phyloP scores from a whole-genome alignment of 2,888 invertebrate species.

The Rhagonycha lutea region DNA sequence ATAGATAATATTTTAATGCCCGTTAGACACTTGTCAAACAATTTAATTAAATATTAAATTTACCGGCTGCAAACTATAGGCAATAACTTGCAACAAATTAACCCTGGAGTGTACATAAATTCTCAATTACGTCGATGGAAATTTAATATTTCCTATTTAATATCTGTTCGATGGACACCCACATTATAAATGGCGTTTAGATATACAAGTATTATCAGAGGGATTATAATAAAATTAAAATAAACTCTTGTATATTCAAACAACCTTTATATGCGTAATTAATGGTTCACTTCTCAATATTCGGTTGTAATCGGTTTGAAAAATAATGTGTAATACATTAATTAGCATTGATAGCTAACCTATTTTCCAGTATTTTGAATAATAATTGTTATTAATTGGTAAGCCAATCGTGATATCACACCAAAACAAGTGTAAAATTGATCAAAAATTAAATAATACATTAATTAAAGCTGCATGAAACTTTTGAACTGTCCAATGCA shows the following conservation, averaged over 20 bases:
- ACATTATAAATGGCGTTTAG: slow-evolving; percentile 19
- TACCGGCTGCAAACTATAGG: neutral
- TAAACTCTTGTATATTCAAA: neutral
- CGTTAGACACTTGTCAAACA: neutral
- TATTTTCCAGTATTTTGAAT: neutral
- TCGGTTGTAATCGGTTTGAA: neutral
- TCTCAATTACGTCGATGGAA: slow-evolving; percentile 16
- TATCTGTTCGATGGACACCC: slow-evolving; percentile 19
- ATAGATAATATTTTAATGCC: neutral
- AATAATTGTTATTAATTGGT: neutral
- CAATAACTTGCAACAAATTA: neutral
- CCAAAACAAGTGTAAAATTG: neutral
- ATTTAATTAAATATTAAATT: neutral
- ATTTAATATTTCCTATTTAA: slow-evolving; percentile 26
- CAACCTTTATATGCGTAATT: neutral
- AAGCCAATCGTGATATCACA: neutral
- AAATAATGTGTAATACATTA: neutral
- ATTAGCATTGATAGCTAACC: neutral
- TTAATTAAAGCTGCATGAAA: neutral
- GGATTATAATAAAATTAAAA: slow-evolving; percentile 19
- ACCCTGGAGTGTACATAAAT: slow-evolving; percentile 17
- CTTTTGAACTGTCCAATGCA: neutral
- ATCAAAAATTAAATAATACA: neutral
- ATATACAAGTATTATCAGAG: slow-evolving; percentile 17
- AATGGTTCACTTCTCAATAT: neutral